A percentile compares a stretch with the other conserved stretches of the same genome.
These are phyloP conservation scores for Pheosia tremula DNA, from an alignment of 2,888 invertebrate species.

Conservation along the genomic window DNA sequence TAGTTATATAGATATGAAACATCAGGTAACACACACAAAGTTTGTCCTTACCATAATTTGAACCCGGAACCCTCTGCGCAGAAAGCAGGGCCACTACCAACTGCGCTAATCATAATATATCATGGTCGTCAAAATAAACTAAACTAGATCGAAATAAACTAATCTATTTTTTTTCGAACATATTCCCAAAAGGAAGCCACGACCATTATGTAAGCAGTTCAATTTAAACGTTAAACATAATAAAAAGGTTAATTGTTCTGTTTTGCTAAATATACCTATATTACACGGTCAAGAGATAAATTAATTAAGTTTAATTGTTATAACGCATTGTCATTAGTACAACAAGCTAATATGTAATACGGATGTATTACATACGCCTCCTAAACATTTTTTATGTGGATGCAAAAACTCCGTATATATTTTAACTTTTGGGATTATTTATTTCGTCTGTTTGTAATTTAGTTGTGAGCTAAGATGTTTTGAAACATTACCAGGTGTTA, in stretches of 20 bases:
- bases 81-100: too few relatives aligned
- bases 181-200: conserved; percentile 21
- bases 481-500: neutral
- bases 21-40: too few relatives aligned
- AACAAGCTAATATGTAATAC: conserved; percentile 20
- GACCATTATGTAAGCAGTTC: conserved; percentile 23
- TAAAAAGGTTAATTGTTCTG: conserved; percentile 43
- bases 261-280: conserved; percentile 46
- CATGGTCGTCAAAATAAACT: too few relatives aligned
- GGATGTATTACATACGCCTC: neutral
- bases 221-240: conserved; percentile 32
- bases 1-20: too few relatives aligned
- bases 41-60: too few relatives aligned
- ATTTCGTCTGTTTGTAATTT: neutral
- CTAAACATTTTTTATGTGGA: neutral
- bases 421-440: neutral
- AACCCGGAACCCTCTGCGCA: too few relatives aligned
- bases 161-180: conserved; percentile 2
- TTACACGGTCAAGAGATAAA: conserved; percentile 37
- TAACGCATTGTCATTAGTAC: conserved; percentile 33
- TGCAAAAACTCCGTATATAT: neutral
- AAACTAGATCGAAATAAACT: neutral
- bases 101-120: too few relatives aligned
- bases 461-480: neutral
- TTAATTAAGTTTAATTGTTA: conserved; percentile 46